Evolutionary conservation across 2,113 vertebrate genomes (phyloP).

Genomic region (Isurus oxyrinchus): DNA sequence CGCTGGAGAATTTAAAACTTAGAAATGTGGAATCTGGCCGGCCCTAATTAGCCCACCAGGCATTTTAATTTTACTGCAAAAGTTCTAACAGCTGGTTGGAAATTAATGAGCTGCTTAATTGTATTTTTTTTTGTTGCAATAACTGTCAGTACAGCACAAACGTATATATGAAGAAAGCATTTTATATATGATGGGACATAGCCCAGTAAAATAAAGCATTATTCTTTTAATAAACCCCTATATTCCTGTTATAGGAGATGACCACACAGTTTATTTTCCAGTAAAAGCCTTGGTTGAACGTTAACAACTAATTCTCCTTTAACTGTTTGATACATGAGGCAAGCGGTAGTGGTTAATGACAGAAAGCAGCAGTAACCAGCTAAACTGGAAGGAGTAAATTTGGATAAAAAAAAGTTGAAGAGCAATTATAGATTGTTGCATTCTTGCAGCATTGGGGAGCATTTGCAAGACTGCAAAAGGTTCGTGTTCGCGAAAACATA

Average conservation of each 20-base stretch:
- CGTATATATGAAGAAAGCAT: not conserved
- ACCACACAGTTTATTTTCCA: not conserved
- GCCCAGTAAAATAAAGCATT: not conserved
- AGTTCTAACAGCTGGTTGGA: not conserved
- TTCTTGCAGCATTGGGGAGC: not conserved
- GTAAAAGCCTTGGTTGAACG: not conserved
- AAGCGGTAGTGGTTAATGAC: not conserved
- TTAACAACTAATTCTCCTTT: not conserved
- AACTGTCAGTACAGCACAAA: slow-evolving; percentile 11
- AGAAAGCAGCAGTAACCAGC: not conserved
- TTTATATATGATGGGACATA: not conserved
- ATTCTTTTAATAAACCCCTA: not conserved
- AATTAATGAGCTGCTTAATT: slow-evolving; percentile 26
- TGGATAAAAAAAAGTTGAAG: not conserved
- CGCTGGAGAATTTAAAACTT: not conserved
- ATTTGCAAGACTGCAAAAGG: not conserved
- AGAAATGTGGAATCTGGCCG: not conserved
- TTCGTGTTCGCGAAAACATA: not conserved
- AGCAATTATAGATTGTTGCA: not conserved
- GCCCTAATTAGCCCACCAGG: slow-evolving; percentile 8
- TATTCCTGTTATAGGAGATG: not conserved
- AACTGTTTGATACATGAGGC: not conserved
- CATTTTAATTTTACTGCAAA: not conserved
- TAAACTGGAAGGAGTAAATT: not conserved
- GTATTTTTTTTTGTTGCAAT: not conserved